phyloP scores from a whole-genome alignment of 2,888 invertebrate genomes.

The Pyrrhia umbra region DNA sequence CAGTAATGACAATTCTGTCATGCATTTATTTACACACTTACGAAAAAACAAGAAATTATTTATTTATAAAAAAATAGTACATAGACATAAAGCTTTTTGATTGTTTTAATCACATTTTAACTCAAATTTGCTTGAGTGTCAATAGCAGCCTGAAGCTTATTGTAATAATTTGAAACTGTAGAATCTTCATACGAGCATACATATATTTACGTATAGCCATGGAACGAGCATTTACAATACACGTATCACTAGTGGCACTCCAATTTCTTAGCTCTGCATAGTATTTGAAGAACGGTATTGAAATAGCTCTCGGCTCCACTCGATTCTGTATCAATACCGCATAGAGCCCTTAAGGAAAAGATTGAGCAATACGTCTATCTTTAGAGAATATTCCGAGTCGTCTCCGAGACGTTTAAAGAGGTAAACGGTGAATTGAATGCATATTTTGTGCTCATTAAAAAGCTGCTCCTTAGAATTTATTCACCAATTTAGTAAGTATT shows the following conservation, averaged over 20 bases:
- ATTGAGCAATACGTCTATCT: conserved; percentile 40
- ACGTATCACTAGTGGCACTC: conserved; percentile 26
- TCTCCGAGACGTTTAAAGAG: background rate
- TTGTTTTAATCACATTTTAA: too few relatives aligned
- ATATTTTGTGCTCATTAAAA: background rate
- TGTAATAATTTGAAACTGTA: background rate
- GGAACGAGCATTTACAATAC: conserved; percentile 18
- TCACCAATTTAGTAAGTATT: background rate
- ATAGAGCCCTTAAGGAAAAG: conserved; percentile 50
- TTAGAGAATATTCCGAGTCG: conserved; percentile 13
- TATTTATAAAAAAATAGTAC: too few relatives aligned
- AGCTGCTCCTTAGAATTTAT: background rate
- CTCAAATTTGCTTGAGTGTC: too few relatives aligned
- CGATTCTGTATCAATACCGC: conserved; percentile 52
- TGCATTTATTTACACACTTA: too few relatives aligned
- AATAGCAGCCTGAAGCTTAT: too few relatives aligned
- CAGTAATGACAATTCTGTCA: too few relatives aligned
- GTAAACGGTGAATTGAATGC: background rate
- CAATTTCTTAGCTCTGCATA: conserved; percentile 32
- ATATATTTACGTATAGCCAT: background rate
- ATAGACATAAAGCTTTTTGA: too few relatives aligned
- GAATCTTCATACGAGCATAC: background rate
- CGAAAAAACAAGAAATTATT: too few relatives aligned
- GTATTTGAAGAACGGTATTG: conserved; percentile 51
- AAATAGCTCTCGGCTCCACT: conserved; percentile 53